A percentile compares a stretch with the other conserved stretches of the same genome.
phyloP scores from a whole-genome alignment of 2,797 vertebrate genomes.

The Vipera ursinii region DNA sequence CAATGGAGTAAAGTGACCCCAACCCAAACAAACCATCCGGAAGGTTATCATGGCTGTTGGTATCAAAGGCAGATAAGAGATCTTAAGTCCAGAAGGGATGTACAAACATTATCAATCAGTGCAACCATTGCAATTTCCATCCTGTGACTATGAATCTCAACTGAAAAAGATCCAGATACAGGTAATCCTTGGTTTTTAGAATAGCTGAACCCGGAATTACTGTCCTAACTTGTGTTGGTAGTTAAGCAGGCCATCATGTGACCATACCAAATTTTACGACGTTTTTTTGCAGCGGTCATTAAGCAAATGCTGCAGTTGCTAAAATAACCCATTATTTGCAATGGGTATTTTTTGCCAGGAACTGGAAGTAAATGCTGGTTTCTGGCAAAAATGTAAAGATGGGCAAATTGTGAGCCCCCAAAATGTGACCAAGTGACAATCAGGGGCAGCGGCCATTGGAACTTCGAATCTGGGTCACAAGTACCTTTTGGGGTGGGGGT shows the following conservation, averaged over 20 bases:
- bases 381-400: background rate
- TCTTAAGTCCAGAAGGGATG: background rate
- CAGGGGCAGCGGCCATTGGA: background rate
- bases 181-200: background rate
- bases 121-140: background rate
- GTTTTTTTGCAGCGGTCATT: background rate
- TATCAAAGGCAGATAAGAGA: background rate
- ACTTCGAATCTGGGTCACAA: background rate
- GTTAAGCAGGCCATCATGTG: background rate
- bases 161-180: background rate
- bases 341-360: background rate
- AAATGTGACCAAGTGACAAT: background rate
- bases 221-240: background rate
- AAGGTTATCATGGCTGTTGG: background rate
- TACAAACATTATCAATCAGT: background rate
- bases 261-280: background rate
- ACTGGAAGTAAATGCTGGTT: background rate
- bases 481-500: background rate
- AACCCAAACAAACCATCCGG: background rate
- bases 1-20: background rate
- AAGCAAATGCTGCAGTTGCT: background rate
- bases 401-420: background rate
- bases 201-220: background rate
- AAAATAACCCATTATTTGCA: background rate
- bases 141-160: background rate